Conservation (phyloP, 2,888 invertebrate genomes). For the Drosophila infuscata region DNA sequence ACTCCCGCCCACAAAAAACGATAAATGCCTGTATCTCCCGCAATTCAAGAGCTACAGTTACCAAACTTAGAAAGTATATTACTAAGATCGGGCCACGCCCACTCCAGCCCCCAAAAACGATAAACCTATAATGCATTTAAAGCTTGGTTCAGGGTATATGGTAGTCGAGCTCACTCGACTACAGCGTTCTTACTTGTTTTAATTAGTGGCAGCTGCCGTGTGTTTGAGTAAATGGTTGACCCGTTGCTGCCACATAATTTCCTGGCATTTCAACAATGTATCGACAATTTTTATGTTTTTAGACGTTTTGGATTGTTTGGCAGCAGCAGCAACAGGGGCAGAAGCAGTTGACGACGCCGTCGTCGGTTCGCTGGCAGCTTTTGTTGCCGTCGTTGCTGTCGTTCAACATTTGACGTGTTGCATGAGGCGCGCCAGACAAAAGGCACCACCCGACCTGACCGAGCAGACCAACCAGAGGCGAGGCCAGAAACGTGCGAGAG, state of each 20-base stretch:
- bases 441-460: constrained; percentile 39
- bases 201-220: constrained; percentile 75
- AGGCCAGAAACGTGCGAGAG: constrained; percentile 60
- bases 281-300: constrained; percentile 71
- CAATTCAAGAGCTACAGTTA: too few species aligned
- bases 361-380: constrained; percentile 61
- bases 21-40: too few species aligned
- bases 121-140: too few species aligned
- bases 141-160: too few species aligned
- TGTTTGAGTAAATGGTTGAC: constrained; percentile 43
- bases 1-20: too few species aligned
- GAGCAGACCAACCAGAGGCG: constrained; percentile 29
- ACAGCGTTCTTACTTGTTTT: too few species aligned
- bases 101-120: too few species aligned
- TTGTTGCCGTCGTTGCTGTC: constrained; percentile 73
- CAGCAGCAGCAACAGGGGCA: constrained; percentile 1
- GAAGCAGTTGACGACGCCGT: constrained; percentile 32
- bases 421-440: constrained; percentile 65
- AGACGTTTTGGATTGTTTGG: constrained; percentile 55
- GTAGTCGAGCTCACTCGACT: too few species aligned
- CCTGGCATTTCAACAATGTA: constrained; percentile 76
- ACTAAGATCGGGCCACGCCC: too few species aligned
- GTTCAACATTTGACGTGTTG: constrained; percentile 79
- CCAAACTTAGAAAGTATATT: too few species aligned
- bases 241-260: constrained; percentile 69